Conservation (phyloP, 2,113 vertebrate species). For the Syrmaticus mikado region DNA sequence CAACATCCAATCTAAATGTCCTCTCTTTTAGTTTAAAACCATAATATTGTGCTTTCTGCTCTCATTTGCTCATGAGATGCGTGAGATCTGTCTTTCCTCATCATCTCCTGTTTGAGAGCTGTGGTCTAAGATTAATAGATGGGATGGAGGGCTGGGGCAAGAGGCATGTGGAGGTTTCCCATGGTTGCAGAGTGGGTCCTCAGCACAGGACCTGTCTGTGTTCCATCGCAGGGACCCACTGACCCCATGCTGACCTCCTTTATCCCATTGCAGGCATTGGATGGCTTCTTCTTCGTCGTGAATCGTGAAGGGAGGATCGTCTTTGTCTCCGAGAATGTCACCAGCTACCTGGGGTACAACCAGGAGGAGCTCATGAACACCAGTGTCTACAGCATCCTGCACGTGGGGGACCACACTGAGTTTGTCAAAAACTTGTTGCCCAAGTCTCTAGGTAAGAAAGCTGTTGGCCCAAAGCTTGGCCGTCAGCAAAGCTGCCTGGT, state of each 20-base stretch:
- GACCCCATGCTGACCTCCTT: fast-evolving
- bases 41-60: background rate
- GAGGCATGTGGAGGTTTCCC: background rate
- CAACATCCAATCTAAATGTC: background rate
- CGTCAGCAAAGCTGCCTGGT: no score
- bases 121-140: background rate
- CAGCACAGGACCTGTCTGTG: background rate
- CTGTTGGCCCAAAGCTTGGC: background rate
- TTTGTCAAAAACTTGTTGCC: constrained; percentile 94
- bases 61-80: background rate
- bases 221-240: background rate
- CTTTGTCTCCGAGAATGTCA: constrained; percentile 95
- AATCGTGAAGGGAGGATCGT: constrained; percentile 95
- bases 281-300: constrained; percentile 96
- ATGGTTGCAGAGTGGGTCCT: background rate
- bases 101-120: background rate
- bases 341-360: constrained; percentile 90
- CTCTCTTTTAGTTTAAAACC: background rate
- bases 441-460: constrained; percentile 87
- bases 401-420: constrained; percentile 94
- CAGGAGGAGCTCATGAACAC: constrained; percentile 97
- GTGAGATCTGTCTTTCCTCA: background rate
- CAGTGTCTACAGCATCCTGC: constrained; percentile 96
- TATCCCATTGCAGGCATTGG: constrained; percentile 83
- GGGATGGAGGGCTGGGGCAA: background rate